A percentile compares a stretch with the other conserved stretches of the same genome.
Conservation (phyloP, 2,797 vertebrate species). For the Tokudaia tokunoshimensis region DNA sequence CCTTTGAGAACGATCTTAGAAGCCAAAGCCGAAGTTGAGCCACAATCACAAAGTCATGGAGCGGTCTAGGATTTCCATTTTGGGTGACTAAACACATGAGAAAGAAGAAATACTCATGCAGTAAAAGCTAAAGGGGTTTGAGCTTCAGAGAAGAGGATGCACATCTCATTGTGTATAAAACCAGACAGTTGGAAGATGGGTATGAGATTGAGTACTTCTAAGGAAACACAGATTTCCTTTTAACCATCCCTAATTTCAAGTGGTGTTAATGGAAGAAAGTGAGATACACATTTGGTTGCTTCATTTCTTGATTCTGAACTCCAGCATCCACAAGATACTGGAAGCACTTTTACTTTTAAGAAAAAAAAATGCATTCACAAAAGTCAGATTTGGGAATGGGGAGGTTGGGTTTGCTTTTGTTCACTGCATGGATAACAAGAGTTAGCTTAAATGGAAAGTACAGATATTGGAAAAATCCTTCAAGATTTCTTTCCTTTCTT, state of each 20-base stretch:
- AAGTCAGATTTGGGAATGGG: background rate
- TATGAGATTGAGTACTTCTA: background rate
- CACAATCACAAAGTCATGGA: background rate
- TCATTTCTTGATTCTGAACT: constrained; percentile 55
- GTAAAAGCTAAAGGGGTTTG: background rate
- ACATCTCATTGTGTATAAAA: background rate
- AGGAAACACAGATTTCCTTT: constrained; percentile 31
- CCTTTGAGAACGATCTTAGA: background rate
- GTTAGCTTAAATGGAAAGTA: constrained; percentile 38
- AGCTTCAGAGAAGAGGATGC: background rate
- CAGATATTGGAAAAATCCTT: constrained; percentile 39
- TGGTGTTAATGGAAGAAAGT: constrained; percentile 4
- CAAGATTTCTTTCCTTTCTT: constrained; percentile 7
- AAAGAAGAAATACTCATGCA: background rate
- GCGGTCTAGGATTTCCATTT: background rate
- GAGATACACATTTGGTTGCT: constrained; percentile 17
- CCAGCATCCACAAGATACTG: constrained; percentile 13
- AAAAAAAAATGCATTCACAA: constrained; percentile 39
- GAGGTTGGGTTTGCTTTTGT: background rate
- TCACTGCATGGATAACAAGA: background rate
- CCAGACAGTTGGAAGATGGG: background rate
- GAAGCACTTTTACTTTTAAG: constrained; percentile 22
- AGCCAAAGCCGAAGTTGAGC: background rate
- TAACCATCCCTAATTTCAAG: constrained; percentile 11
- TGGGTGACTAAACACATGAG: background rate